Percentiles rank a stretch among this genome's conserved stretches.
Evolutionary conservation across 2,888 invertebrate species (phyloP).

Genomic region (Polydrusus pterygomalis): DNA sequence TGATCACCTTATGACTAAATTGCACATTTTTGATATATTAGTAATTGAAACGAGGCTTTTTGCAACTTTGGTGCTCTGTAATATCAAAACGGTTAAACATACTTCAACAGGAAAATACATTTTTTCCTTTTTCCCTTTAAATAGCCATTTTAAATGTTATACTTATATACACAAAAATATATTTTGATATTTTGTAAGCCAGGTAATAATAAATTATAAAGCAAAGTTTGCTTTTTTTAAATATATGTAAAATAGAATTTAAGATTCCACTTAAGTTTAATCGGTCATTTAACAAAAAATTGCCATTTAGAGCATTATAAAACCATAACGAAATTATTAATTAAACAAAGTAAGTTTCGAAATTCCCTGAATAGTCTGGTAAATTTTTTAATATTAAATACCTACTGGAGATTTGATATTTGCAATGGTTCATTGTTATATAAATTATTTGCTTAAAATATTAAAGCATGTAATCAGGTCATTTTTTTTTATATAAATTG

Average conservation of each 20-base stretch:
- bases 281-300: no score
- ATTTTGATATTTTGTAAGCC: no score
- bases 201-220: background rate
- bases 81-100: no score
- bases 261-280: background rate
- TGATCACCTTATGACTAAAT: no score
- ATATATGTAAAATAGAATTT: background rate
- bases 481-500: background rate
- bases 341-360: constrained; percentile 9
- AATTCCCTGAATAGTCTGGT: background rate
- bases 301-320: constrained; percentile 3
- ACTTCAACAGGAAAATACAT: no score
- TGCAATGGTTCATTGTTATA: constrained; percentile 17
- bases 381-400: background rate
- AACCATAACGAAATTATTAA: background rate
- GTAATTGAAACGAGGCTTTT: no score
- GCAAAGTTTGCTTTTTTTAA: background rate
- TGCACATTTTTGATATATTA: no score
- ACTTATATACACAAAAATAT: no score
- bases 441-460: constrained; percentile 12
- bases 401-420: constrained; percentile 2
- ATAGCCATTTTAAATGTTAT: no score
- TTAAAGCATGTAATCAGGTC: constrained; percentile 3
- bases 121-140: no score
- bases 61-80: no score